phyloP scores from a whole-genome alignment of 2,888 invertebrate genomes.

The Drosophila quinaria region DNA sequence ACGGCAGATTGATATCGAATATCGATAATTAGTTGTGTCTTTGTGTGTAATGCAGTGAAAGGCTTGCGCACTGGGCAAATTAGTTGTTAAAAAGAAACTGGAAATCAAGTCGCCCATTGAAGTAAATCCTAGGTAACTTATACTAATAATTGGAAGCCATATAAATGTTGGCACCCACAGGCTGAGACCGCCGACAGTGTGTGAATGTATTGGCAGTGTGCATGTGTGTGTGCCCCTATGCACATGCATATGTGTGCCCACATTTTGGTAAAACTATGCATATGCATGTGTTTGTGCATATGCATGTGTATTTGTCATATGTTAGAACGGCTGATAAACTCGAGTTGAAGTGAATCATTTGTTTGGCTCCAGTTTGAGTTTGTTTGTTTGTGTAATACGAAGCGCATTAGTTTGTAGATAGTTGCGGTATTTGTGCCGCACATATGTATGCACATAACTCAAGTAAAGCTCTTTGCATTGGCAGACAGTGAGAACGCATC shows the following conservation, averaged over 20 bases:
- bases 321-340: slow-evolving; percentile 59
- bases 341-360: slow-evolving; percentile 69
- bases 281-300: slow-evolving; percentile 13
- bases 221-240: slow-evolving; percentile 20
- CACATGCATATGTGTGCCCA: slow-evolving; percentile 13
- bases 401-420: slow-evolving; percentile 50
- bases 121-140: slow-evolving; percentile 69
- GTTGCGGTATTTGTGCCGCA: slow-evolving; percentile 42
- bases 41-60: slow-evolving; percentile 56
- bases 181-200: slow-evolving; percentile 6
- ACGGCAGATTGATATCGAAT: slow-evolving; percentile 8
- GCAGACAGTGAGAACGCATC: slow-evolving; percentile 50
- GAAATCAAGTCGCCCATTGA: slow-evolving; percentile 56
- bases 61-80: slow-evolving; percentile 61
- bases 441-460: slow-evolving; percentile 25
- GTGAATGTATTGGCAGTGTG: slow-evolving; percentile 1
- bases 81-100: slow-evolving; percentile 58
- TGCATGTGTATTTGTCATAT: slow-evolving; percentile 53
- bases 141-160: slow-evolving; percentile 59
- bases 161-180: slow-evolving; percentile 34
- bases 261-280: background rate
- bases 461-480: slow-evolving; percentile 48
- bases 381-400: slow-evolving; percentile 61
- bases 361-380: slow-evolving; percentile 59
- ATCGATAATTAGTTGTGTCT: slow-evolving; percentile 46